Evolutionary conservation across 2,113 vertebrate genomes (phyloP).

Genomic region (Fukomys damarensis): DNA sequence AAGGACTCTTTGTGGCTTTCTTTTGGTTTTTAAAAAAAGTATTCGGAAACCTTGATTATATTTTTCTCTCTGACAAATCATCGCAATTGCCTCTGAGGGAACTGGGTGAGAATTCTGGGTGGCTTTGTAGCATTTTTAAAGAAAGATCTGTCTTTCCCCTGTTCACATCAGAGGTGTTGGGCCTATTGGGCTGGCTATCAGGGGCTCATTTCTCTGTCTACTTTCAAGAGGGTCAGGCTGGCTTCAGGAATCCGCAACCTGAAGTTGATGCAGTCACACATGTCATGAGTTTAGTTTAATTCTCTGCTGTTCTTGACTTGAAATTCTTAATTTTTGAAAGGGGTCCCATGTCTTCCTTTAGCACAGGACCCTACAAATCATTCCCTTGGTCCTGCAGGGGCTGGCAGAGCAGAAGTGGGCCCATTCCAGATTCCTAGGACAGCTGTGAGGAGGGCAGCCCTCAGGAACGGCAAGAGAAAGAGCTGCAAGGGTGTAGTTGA

Average conservation of each 20-base stretch:
- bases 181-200: not conserved
- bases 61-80: not conserved
- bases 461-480: not conserved
- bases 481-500: not conserved
- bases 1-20: not conserved
- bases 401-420: too few species aligned
- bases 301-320: not conserved
- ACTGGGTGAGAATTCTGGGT: not conserved
- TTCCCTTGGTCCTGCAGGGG: not conserved
- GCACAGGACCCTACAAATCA: not conserved
- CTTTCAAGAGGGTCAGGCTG: not conserved
- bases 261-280: accelerated
- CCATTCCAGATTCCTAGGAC: not conserved
- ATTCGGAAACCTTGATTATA: not conserved
- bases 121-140: not conserved
- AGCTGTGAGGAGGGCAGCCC: not conserved
- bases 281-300: not conserved
- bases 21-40: not conserved
- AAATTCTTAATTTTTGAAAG: not conserved
- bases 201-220: not conserved
- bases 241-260: not conserved
- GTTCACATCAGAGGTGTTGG: not conserved
- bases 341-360: not conserved
- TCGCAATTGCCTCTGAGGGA: not conserved
- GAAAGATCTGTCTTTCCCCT: not conserved